Conservation (phyloP, 2,113 vertebrate species). For the Brienomyrus longianalis region DNA sequence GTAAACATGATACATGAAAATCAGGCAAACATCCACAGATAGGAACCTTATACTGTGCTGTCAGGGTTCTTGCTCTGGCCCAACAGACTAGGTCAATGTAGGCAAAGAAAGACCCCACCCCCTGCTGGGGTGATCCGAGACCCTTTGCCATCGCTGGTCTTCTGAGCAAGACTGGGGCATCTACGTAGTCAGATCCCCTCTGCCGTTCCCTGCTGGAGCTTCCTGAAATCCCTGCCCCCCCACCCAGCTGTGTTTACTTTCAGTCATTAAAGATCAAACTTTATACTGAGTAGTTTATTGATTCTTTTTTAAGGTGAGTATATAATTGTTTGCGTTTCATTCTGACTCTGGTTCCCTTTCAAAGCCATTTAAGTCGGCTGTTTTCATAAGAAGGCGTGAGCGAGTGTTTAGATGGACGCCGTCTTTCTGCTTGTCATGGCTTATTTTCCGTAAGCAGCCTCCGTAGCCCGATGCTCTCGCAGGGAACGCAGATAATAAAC, state of each 20-base stretch:
- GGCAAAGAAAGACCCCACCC: background rate
- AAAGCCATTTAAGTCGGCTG: background rate
- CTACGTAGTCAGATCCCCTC: background rate
- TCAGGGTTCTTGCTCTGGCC: background rate
- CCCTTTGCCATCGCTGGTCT: background rate
- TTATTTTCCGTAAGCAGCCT: background rate
- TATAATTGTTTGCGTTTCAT: background rate
- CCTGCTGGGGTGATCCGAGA: background rate
- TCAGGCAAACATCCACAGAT: background rate
- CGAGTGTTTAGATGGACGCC: background rate
- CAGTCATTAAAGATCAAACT: background rate
- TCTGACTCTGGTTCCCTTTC: background rate
- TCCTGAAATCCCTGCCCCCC: background rate
- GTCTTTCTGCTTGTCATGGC: background rate
- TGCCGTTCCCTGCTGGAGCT: background rate
- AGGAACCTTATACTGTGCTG: background rate
- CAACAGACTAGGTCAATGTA: background rate
- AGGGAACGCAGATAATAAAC: slow-evolving; percentile 1
- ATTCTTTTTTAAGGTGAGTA: background rate
- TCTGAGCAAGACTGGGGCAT: background rate
- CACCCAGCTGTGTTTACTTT: background rate
- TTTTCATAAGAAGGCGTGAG: no score
- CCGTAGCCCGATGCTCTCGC: background rate
- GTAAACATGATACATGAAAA: background rate
- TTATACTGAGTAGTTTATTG: background rate